A percentile compares a stretch with the other conserved stretches of the same genome.
phyloP scores from a whole-genome alignment of 2,888 invertebrate genomes.

The Catonia carolina region DNA sequence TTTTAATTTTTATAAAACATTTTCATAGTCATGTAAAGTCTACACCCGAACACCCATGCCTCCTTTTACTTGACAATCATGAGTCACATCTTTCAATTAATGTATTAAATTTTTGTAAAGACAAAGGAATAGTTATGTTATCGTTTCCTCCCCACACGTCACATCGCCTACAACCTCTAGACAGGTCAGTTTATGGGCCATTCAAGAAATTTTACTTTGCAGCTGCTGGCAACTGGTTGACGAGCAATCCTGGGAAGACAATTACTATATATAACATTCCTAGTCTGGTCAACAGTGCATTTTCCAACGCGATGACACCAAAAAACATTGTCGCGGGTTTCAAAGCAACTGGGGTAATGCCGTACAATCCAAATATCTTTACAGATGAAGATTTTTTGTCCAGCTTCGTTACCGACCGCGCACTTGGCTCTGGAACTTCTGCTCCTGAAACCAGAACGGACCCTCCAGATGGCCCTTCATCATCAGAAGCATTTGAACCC shows the following conservation, averaged over 20 bases:
- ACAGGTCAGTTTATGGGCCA: constrained; percentile 34
- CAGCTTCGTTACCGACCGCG: background rate
- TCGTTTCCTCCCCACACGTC: constrained; percentile 9
- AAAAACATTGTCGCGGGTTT: too few relatives aligned
- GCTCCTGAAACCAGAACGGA: too few relatives aligned
- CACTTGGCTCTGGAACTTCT: background rate
- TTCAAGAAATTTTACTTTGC: constrained; percentile 34
- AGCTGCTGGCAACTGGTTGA: constrained; percentile 30
- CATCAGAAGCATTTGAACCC: too few relatives aligned
- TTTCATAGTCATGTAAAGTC: constrained; percentile 17
- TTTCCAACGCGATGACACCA: constrained; percentile 9
- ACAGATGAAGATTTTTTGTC: background rate
- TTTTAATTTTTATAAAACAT: constrained; percentile 22
- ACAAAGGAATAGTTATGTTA: too few relatives aligned
- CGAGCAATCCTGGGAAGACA: constrained; percentile 33
- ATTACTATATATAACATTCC: constrained; percentile 33
- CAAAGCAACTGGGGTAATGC: too few relatives aligned
- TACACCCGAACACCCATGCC: constrained; percentile 4
- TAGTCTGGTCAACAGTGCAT: constrained; percentile 25
- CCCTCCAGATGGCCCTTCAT: too few relatives aligned
- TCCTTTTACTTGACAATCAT: constrained; percentile 13
- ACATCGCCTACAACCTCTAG: constrained; percentile 35
- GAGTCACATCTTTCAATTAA: constrained; percentile 1
- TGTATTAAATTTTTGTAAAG: too few relatives aligned
- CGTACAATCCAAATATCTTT: too few relatives aligned